Conservation (phyloP, 2,113 vertebrate species). For the Corvus cornix region DNA sequence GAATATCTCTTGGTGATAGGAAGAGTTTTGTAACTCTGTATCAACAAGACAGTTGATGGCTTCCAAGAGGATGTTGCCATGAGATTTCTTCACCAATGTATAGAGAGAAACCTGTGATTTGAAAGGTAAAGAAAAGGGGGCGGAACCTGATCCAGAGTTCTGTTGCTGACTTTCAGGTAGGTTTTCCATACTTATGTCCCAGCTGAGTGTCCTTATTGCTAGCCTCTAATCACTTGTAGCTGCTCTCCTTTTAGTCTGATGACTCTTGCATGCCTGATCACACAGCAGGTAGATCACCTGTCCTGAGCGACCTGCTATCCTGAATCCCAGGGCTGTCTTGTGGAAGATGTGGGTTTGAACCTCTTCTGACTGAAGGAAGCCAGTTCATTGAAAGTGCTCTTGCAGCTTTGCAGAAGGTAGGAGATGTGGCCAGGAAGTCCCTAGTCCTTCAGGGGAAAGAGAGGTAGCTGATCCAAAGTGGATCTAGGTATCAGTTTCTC, state of each 20-base stretch:
- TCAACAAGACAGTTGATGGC: not conserved
- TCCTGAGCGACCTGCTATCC: not conserved
- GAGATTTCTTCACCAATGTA: not conserved
- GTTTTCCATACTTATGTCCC: not conserved
- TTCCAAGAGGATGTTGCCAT: not conserved
- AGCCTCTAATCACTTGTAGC: not conserved
- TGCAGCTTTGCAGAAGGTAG: not conserved
- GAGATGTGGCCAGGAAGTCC: not conserved
- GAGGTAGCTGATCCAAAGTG: not conserved
- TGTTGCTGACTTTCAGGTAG: not conserved
- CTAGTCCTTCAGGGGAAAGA: not conserved
- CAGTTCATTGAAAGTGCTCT: not conserved
- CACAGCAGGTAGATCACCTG: not conserved
- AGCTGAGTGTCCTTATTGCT: not conserved
- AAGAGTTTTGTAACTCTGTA: not conserved
- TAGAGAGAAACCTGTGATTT: not conserved
- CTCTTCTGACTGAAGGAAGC: not conserved
- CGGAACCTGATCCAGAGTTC: not conserved
- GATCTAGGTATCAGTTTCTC: not conserved
- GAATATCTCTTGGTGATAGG: not conserved
- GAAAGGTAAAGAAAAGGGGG: not conserved
- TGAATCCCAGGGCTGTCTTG: not conserved
- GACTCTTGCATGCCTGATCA: not conserved
- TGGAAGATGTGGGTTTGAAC: not conserved
- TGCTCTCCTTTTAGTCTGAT: not conserved